phyloP scores from a whole-genome alignment of 2,888 invertebrate genomes.

The Temnothorax ravouxi region DNA sequence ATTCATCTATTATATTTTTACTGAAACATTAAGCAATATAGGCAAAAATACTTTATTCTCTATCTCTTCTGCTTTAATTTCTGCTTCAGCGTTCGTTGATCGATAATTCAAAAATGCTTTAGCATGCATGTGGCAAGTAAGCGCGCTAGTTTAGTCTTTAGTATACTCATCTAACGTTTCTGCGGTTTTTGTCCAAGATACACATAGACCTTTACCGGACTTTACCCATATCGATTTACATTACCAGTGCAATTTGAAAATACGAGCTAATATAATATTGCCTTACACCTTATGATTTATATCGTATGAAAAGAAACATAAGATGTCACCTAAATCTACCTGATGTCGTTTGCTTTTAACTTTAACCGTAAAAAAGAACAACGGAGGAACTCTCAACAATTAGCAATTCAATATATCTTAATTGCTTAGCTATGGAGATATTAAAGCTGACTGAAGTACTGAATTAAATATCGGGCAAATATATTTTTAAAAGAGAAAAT shows the following conservation, averaged over 20 bases:
- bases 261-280: background rate
- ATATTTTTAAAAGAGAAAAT: background rate
- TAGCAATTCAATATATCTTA: background rate
- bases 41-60: background rate
- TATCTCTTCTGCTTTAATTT: constrained; percentile 12
- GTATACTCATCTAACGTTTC: constrained; percentile 7
- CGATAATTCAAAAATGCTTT: constrained; percentile 37
- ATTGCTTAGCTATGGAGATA: background rate
- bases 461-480: background rate
- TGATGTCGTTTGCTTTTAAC: background rate
- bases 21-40: background rate
- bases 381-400: background rate
- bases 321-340: background rate
- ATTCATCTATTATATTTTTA: background rate
- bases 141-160: background rate
- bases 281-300: background rate
- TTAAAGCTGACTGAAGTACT: too few relatives aligned
- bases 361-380: background rate
- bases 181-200: background rate
- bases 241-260: constrained; percentile 12
- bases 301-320: background rate
- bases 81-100: constrained; percentile 7
- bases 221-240: constrained; percentile 6
- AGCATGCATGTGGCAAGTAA: background rate
- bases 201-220: background rate